Evolutionary conservation across 2,888 invertebrate species (phyloP).

Genomic region (Campoplex capitator): DNA sequence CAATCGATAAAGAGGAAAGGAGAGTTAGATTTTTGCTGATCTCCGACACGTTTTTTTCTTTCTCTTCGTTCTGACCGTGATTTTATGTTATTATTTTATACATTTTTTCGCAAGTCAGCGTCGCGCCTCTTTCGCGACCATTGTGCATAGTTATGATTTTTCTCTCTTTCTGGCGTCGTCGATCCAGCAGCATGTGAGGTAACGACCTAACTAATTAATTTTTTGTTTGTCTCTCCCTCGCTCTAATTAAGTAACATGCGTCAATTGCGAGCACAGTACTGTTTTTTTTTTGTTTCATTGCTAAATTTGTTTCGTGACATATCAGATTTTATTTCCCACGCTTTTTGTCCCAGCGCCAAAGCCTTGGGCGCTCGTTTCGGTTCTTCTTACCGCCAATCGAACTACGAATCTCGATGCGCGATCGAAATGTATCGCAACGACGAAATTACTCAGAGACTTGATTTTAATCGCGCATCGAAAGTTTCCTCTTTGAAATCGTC

Average conservation of each 20-base stretch:
- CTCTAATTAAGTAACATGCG: constrained; percentile 57
- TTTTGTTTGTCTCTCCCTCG: constrained; percentile 30
- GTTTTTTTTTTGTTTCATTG: constrained; percentile 11
- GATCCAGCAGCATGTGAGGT: constrained; percentile 21
- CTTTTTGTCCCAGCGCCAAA: constrained; percentile 32
- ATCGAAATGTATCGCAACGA: constrained; percentile 60
- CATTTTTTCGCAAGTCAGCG: constrained; percentile 1
- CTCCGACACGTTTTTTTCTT: constrained; percentile 21
- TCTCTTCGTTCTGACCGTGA: constrained; percentile 6
- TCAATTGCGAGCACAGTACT: constrained; percentile 25
- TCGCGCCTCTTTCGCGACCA: constrained; percentile 43
- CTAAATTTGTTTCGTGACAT: constrained; percentile 12
- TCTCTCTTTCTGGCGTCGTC: constrained; percentile 45
- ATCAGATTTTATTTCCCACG: constrained; percentile 2
- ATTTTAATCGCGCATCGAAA: constrained; percentile 53
- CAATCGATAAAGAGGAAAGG: constrained; percentile 39
- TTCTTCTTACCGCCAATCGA: constrained; percentile 65
- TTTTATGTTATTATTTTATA: constrained; percentile 1
- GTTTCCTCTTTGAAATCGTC: constrained; percentile 10
- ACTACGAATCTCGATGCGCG: constrained; percentile 50
- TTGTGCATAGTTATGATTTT: constrained; percentile 62
- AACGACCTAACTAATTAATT: constrained; percentile 53
- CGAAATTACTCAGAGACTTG: constrained; percentile 54
- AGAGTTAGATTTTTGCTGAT: constrained; percentile 37
- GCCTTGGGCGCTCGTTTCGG: constrained; percentile 19